Conservation (phyloP, 2,113 vertebrate genomes). For the Dendropsophus ebraccatus region DNA sequence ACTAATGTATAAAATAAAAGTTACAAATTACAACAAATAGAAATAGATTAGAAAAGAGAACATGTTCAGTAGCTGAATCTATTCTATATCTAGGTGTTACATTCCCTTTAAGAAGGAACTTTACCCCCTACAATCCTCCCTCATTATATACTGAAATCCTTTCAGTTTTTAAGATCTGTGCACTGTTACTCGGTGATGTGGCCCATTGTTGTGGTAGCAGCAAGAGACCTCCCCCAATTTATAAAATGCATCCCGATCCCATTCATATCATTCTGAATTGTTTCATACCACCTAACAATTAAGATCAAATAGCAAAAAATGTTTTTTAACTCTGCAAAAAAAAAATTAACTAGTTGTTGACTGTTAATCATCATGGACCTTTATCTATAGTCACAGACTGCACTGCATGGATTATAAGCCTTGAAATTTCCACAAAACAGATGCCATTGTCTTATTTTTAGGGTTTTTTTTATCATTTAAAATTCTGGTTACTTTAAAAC, state of each 20-base stretch:
- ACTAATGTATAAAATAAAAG: too few relatives aligned
- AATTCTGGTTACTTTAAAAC: conserved; percentile 20
- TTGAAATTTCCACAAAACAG: conserved; percentile 31
- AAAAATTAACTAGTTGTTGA: not conserved
- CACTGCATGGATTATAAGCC: not conserved
- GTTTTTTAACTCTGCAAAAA: not conserved
- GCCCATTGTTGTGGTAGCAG: not conserved
- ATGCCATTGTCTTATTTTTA: conserved; percentile 25
- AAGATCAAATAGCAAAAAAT: not conserved
- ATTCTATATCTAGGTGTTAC: too few relatives aligned
- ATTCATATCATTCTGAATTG: not conserved
- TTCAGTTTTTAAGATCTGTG: too few relatives aligned
- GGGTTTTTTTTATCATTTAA: not conserved
- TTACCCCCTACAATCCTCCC: too few relatives aligned
- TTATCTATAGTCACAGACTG: not conserved
- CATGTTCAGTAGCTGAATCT: too few relatives aligned
- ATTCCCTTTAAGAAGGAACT: too few relatives aligned
- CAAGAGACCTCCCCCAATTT: not conserved
- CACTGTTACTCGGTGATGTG: too few relatives aligned
- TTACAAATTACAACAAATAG: too few relatives aligned
- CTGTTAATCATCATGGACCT: not conserved
- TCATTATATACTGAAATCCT: too few relatives aligned
- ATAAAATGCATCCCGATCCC: too few relatives aligned
- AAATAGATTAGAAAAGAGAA: too few relatives aligned
- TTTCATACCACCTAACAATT: not conserved